These are phyloP conservation scores for Stegana nigrithorax DNA, from an alignment of 2,888 invertebrate genomes.

Conservation along the genomic window DNA sequence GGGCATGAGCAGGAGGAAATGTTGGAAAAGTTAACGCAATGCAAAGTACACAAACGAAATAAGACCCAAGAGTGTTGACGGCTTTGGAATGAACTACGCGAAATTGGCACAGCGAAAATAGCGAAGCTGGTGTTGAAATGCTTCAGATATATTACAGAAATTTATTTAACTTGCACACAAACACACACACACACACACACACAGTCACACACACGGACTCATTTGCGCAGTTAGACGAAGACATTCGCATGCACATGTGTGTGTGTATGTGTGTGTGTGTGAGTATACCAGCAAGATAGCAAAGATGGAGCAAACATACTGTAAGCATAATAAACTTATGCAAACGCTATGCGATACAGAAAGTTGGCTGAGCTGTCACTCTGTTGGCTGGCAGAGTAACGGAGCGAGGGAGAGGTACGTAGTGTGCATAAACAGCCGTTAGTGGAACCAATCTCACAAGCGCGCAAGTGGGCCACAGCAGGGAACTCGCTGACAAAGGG, in stretches of 20 bases:
- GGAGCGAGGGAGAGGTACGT: no score
- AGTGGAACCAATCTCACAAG: no score
- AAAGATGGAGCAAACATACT: no score
- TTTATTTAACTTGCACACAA: slow-evolving; percentile 12
- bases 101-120: slow-evolving; percentile 11
- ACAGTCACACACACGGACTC: not conserved
- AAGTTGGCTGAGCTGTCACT: no score
- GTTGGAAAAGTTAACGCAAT: not conserved
- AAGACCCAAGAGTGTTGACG: slow-evolving; percentile 14
- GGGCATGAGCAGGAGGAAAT: not conserved
- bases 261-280: not conserved
- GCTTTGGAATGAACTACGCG: not conserved
- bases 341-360: no score
- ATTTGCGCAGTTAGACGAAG: not conserved
- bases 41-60: slow-evolving; percentile 7
- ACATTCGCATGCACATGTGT: not conserved
- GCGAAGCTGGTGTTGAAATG: slow-evolving; percentile 1
- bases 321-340: no score
- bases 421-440: no score
- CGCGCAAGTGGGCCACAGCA: no score
- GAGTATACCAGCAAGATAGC: no score
- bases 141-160: slow-evolving; percentile 19
- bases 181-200: slow-evolving; percentile 9
- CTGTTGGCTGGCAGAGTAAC: no score
- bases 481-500: no score